Percentiles rank a stretch among this genome's conserved stretches.
phyloP scores from a whole-genome alignment of 2,888 invertebrate species.

The Microdon myrmicae region DNA sequence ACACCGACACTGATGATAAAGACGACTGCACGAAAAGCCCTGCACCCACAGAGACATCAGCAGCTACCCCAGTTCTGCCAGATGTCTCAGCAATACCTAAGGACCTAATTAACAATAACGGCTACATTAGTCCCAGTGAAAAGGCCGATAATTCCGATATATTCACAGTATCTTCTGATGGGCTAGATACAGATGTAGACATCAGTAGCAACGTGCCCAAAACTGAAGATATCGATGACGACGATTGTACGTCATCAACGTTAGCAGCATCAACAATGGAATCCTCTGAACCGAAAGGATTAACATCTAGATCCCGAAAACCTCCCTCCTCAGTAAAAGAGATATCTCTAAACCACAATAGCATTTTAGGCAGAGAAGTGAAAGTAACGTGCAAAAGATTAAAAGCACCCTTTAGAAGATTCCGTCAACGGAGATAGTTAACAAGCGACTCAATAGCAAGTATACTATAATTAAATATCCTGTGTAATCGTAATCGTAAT shows the following conservation, averaged over 20 bases:
- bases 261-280: slow-evolving; percentile 28
- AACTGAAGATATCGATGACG: slow-evolving; percentile 44
- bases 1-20: slow-evolving; percentile 54
- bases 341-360: no score
- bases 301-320: slow-evolving; percentile 6
- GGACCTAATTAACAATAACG: slow-evolving; percentile 55
- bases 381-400: slow-evolving; percentile 63
- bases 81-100: slow-evolving; percentile 26
- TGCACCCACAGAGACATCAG: slow-evolving; percentile 56
- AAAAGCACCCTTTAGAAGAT: slow-evolving; percentile 62
- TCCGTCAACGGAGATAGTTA: slow-evolving; percentile 64
- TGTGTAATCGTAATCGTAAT: slow-evolving; percentile 47
- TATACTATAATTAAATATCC: slow-evolving; percentile 28
- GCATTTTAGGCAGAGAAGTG: slow-evolving; percentile 64
- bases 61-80: slow-evolving; percentile 17
- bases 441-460: slow-evolving; percentile 24
- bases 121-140: slow-evolving; percentile 64
- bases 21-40: slow-evolving; percentile 57
- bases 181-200: slow-evolving; percentile 65
- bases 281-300: slow-evolving; percentile 18
- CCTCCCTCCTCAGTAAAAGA: neutral
- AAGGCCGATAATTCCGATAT: slow-evolving; percentile 66
- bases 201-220: slow-evolving; percentile 58
- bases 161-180: slow-evolving; percentile 66
- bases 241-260: slow-evolving; percentile 40